phyloP scores from a whole-genome alignment of 2,888 invertebrate species.

The Drepanosiphum platanoidis region DNA sequence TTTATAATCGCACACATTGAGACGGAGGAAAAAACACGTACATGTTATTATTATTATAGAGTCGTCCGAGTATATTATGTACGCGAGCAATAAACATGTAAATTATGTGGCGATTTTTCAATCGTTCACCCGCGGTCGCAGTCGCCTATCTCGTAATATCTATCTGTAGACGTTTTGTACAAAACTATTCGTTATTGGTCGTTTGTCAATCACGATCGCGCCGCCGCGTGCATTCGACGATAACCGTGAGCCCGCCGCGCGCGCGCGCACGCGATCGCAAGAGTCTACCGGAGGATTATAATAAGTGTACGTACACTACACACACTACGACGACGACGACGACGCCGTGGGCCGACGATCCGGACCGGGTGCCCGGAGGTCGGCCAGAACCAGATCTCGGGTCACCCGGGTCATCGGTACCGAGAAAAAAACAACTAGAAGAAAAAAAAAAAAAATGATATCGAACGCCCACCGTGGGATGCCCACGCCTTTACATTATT shows the following conservation, averaged over 20 bases:
- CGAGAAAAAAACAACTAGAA: conserved; percentile 24
- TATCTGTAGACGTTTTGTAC: neutral
- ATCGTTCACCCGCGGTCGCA: too few species aligned
- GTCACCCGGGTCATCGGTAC: conserved; percentile 51
- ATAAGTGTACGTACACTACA: neutral
- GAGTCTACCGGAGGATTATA: conserved; percentile 4
- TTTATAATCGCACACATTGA: neutral
- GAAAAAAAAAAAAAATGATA: conserved; percentile 28
- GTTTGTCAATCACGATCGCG: neutral
- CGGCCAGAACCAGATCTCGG: conserved; percentile 59
- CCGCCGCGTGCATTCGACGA: neutral
- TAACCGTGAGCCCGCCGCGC: neutral
- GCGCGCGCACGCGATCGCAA: neutral
- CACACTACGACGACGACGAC: neutral
- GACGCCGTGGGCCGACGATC: conserved; percentile 38
- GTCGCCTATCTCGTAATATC: too few species aligned
- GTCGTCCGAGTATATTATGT: neutral
- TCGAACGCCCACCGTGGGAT: conserved; percentile 45
- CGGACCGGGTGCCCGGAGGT: conserved; percentile 49
- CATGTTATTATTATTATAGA: too few species aligned
- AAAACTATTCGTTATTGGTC: neutral
- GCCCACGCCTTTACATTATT: conserved; percentile 42
- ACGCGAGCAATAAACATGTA: neutral
- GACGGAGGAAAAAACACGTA: neutral
- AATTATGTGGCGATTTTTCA: neutral